A percentile compares a stretch with the other conserved stretches of the same genome.
Evolutionary conservation across 2,113 vertebrate genomes (phyloP).

Genomic region (Marmota flaviventris): DNA sequence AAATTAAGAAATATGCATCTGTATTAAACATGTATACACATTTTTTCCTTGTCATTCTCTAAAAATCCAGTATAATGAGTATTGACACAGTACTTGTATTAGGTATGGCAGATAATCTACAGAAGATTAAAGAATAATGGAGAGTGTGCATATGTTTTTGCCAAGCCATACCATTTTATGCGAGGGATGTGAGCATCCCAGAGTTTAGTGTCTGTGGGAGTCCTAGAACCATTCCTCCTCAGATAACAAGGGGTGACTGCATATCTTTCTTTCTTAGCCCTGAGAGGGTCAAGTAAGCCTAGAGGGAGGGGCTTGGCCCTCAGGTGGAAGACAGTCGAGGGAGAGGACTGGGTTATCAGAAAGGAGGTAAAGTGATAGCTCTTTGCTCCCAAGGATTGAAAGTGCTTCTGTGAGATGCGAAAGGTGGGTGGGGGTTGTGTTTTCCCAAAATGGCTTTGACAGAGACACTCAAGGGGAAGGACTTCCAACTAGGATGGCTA

Average conservation of each 20-base stretch:
- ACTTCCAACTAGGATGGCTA: background rate
- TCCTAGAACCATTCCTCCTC: background rate
- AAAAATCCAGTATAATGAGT: background rate
- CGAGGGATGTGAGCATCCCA: background rate
- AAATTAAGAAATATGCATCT: background rate
- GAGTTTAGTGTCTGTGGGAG: background rate
- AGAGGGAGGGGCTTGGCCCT: background rate
- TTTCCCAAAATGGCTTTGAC: background rate
- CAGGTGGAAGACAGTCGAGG: background rate
- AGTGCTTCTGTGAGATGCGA: background rate
- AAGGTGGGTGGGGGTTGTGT: background rate
- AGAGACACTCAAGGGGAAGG: background rate
- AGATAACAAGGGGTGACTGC: background rate
- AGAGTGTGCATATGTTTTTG: no score
- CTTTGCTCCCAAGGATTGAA: background rate
- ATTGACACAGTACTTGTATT: background rate
- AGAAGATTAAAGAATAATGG: background rate
- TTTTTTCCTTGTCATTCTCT: background rate
- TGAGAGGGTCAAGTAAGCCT: background rate
- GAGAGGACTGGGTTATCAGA: background rate
- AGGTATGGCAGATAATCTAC: background rate
- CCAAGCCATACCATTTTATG: background rate
- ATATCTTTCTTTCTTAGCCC: background rate
- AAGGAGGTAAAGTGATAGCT: background rate
- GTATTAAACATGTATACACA: background rate